These are phyloP conservation scores for Pristionchus fissidentatus DNA, from an alignment of 2,888 invertebrate species.

Conservation along the genomic window DNA sequence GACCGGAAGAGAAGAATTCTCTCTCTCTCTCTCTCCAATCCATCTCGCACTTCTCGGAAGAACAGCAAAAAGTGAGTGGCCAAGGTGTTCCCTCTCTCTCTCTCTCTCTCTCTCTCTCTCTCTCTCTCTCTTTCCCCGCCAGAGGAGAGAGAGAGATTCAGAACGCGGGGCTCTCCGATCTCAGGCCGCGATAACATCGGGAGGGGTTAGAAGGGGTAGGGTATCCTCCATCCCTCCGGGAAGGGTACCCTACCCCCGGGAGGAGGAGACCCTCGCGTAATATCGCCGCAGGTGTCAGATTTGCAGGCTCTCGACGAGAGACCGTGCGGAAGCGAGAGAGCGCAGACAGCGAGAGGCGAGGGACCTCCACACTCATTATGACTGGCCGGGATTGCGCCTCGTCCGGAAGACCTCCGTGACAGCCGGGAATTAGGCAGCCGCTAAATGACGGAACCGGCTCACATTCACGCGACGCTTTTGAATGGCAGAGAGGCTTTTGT, in stretches of 20 bases:
- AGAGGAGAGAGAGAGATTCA: too few species aligned
- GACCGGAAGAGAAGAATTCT: too few species aligned
- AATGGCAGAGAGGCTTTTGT: conserved; percentile 17
- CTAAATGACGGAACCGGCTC: conserved; percentile 11
- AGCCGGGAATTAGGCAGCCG: neutral
- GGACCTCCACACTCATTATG: too few species aligned
- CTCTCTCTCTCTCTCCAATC: too few species aligned
- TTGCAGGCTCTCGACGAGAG: neutral
- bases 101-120: too few species aligned
- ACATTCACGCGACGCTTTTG: neutral
- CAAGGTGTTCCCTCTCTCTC: too few species aligned
- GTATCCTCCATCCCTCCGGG: neutral
- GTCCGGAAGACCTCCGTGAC: conserved; percentile 16
- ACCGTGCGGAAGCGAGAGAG: neutral
- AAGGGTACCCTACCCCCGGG: neutral
- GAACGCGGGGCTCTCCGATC: neutral
- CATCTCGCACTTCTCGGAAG: too few species aligned
- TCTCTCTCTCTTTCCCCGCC: too few species aligned
- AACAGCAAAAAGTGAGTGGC: too few species aligned
- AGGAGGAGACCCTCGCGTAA: neutral
- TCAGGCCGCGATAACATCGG: neutral
- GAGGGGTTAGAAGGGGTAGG: neutral
- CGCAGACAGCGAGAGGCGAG: neutral
- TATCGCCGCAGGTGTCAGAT: conserved; percentile 32
- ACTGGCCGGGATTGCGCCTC: too few species aligned